These are phyloP conservation scores for Trachymyrmex septentrionalis DNA, from an alignment of 1,140 invertebrate species.

Conservation along the genomic window DNA sequence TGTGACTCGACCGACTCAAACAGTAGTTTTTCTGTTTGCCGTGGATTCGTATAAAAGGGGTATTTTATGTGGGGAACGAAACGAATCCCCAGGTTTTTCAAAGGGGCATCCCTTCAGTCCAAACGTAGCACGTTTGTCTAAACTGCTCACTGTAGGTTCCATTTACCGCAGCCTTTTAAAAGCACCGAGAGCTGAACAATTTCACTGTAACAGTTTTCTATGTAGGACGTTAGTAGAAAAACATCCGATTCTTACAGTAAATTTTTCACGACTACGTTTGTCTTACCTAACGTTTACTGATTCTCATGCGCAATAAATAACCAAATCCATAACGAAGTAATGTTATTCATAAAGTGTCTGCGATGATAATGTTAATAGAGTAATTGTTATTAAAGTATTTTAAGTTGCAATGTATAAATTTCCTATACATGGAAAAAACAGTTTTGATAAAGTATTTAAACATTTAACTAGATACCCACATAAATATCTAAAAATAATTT, in stretches of 20 bases:
- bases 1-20: constrained; percentile 21
- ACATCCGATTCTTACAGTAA: constrained; percentile 46
- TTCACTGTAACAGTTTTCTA: constrained; percentile 48
- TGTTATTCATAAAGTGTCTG: neutral
- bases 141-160: constrained; percentile 50
- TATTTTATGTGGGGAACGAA: constrained; percentile 48
- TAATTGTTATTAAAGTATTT: neutral
- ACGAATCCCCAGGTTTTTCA: constrained; percentile 53
- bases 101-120: constrained; percentile 46
- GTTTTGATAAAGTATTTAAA: too few species aligned
- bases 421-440: too few species aligned
- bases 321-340: neutral
- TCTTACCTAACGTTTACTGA: neutral
- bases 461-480: too few species aligned
- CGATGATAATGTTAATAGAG: neutral
- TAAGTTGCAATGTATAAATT: neutral
- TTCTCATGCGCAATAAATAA: neutral
- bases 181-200: constrained; percentile 53
- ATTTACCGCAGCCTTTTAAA: constrained; percentile 63
- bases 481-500: too few species aligned
- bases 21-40: constrained; percentile 34
- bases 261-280: constrained; percentile 23
- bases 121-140: constrained; percentile 59
- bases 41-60: constrained; percentile 47
- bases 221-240: constrained; percentile 29